Percentiles rank a stretch among this genome's conserved stretches.
Conservation (phyloP, 1,140 invertebrate genomes). For the Anthonomus grandis region DNA sequence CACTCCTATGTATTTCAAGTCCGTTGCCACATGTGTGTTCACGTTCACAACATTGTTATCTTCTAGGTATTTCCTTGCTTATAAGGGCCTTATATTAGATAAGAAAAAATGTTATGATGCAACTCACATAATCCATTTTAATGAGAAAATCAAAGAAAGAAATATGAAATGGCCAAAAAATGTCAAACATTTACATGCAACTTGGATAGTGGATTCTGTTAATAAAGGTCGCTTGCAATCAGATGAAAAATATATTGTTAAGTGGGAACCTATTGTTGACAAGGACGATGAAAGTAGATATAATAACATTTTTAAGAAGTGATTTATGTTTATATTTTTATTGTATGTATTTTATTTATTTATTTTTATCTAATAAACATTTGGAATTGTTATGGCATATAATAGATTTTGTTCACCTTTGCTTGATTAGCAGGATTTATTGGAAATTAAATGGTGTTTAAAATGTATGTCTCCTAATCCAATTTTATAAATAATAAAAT, state of each 20-base stretch:
- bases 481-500: too few species aligned
- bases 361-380: too few species aligned
- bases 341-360: too few species aligned
- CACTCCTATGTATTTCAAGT: not conserved
- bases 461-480: too few species aligned
- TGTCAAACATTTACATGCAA: conserved; percentile 52
- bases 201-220: conserved; percentile 55
- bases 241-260: conserved; percentile 48
- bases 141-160: conserved; percentile 44
- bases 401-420: too few species aligned
- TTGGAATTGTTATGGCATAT: too few species aligned
- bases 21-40: not conserved
- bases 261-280: conserved; percentile 33
- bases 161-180: conserved; percentile 40
- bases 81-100: conserved; percentile 51
- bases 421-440: too few species aligned
- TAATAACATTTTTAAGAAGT: conserved; percentile 1
- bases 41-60: not conserved
- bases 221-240: conserved; percentile 49
- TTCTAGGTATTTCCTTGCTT: conserved; percentile 54
- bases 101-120: conserved; percentile 45
- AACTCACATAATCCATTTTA: conserved; percentile 53
- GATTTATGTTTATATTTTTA: not conserved
- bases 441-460: too few species aligned
- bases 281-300: not conserved